Base-by-base conservation (phyloP, 2,888 invertebrate genomes). In the Eretmocerus hayati region DNA sequence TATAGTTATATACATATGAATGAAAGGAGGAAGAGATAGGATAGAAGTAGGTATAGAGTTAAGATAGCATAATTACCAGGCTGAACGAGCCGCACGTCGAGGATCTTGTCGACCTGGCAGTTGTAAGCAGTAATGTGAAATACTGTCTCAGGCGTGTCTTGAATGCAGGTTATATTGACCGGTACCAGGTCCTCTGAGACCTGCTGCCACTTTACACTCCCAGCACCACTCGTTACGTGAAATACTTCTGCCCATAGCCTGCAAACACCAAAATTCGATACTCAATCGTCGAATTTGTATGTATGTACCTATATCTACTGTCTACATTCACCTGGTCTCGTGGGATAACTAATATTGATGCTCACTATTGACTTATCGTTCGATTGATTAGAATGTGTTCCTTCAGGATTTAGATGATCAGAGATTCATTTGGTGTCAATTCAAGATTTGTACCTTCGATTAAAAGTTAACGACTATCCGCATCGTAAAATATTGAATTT, bases 51-150 rank as follows among this genome's bases (percentile, higher is more conserved):
- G 18, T 9, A 18, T 2, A 19, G 19, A 13, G 19, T 18, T 18
- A 30, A 33, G 15, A 23, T 11, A 9, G 5, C 20, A 31, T 32
- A 45, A 42, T 75, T 72, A 95, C 95, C 95, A 73, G 96, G 95
- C 74, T 96, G 95, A 50, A 91, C 84, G 71, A 96, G 87, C 80
- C 91, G 87, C 58, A 95, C 94, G 72, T 97, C 96, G 64, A 96
- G 84, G 63, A 97, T 94, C 79, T 95, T 96, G 77, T 96, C 95
- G 69, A 96, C 95, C 75, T 96, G 94, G 67, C 94, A 90, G 79
- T 95, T 96, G 81, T 96, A 96, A 64, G 96, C 96, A 66, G 95
- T 95, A 77, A 96, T 92, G 79, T 96, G 96, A 76, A 95, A 96
- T 73, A 95, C 87, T 74, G 92, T 92, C 76, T 92, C 92, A 42